Evolutionary conservation across 1,140 invertebrate genomes (phyloP).

Genomic region (Psix sp.): DNA sequence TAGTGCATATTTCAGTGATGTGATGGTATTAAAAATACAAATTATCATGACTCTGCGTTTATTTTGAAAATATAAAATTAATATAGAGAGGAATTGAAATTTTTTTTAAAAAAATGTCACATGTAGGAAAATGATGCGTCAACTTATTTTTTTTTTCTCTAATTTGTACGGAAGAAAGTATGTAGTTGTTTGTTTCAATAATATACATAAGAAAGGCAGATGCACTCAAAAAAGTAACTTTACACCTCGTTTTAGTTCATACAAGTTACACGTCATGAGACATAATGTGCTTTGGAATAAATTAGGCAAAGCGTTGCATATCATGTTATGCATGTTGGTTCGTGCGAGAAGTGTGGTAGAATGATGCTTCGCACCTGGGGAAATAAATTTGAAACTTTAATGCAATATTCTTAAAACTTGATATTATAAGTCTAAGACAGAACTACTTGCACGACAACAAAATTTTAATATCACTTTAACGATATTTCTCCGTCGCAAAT

Average conservation of each 20-base stretch:
- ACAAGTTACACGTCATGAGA: slow-evolving; percentile 44
- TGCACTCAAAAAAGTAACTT: slow-evolving; percentile 46
- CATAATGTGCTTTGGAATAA: slow-evolving; percentile 42
- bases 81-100: too few species aligned
- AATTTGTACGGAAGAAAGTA: too few species aligned
- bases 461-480: not conserved
- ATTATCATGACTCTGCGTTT: too few species aligned
- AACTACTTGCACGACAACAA: not conserved
- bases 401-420: slow-evolving; percentile 29
- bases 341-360: slow-evolving; percentile 17
- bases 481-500: too few species aligned
- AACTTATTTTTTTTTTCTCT: too few species aligned
- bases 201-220: slow-evolving; percentile 26
- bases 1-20: too few species aligned
- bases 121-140: too few species aligned
- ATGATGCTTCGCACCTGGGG: slow-evolving; percentile 10
- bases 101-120: too few species aligned
- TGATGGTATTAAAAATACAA: too few species aligned
- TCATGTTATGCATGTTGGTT: slow-evolving; percentile 39
- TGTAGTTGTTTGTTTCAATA: too few species aligned
- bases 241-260: slow-evolving; percentile 36
- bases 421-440: slow-evolving; percentile 9
- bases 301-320: slow-evolving; percentile 47
- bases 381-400: slow-evolving; percentile 43
- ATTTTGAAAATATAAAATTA: too few species aligned